Conservation (phyloP, 1,140 invertebrate species). For the Meloidogyne floridensis region DNA sequence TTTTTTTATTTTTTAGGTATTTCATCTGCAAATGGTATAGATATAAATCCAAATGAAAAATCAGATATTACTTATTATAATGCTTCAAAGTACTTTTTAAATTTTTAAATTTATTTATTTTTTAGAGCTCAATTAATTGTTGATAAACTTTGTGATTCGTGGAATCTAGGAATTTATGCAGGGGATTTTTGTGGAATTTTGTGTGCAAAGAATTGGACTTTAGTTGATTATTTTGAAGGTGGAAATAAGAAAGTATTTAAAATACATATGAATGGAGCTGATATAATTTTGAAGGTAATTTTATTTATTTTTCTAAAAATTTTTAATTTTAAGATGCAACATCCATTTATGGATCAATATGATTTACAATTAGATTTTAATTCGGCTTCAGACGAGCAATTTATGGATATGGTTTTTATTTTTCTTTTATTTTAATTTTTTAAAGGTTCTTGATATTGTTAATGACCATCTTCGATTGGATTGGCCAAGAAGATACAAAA, state of each 20-base stretch:
- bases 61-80: not conserved
- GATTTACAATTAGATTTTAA: conserved; percentile 43
- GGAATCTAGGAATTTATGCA: conserved; percentile 40
- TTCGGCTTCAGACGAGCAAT: conserved; percentile 52
- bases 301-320: not conserved
- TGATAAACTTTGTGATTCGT: conserved; percentile 47
- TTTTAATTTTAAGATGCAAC: conserved; percentile 39
- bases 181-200: conserved; percentile 56
- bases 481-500: conserved; percentile 56
- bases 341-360: conserved; percentile 40
- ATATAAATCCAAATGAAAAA: not conserved
- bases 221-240: conserved; percentile 59
- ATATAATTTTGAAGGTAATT: conserved; percentile 41
- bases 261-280: conserved; percentile 38
- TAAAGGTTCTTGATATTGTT: conserved; percentile 59
- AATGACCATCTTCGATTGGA: conserved; percentile 60
- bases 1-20: not conserved
- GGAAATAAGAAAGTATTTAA: conserved; percentile 56
- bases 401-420: conserved; percentile 52
- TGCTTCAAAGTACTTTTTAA: not conserved
- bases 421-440: conserved; percentile 27
- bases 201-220: conserved; percentile 53
- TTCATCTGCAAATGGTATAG: conserved; percentile 1
- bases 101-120: not conserved
- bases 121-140: conserved; percentile 54